Percentiles rank a stretch among this genome's conserved stretches.
These are phyloP conservation scores for Orycteropus afer DNA, from an alignment of 2,113 vertebrate species.

Conservation along the genomic window DNA sequence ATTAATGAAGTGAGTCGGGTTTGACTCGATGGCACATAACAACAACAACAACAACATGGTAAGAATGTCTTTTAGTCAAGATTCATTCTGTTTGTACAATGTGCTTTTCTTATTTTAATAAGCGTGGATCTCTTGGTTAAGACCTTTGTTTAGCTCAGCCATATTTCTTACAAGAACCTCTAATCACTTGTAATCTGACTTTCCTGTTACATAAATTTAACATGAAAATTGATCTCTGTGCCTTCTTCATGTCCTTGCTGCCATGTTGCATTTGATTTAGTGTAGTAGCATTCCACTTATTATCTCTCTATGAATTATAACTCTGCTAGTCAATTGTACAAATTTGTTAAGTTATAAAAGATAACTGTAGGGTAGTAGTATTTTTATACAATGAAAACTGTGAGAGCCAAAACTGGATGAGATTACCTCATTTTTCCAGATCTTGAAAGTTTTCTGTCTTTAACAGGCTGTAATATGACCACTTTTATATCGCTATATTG, in stretches of 20 bases:
- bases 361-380: background rate
- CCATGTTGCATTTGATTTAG: constrained; percentile 14
- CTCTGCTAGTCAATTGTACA: background rate
- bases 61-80: constrained; percentile 34
- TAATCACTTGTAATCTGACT: constrained; percentile 18
- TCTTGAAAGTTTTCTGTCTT: background rate
- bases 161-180: background rate
- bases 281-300: background rate
- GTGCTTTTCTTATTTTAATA: constrained; percentile 15
- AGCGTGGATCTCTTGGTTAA: background rate
- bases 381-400: background rate
- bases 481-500: background rate
- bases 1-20: too few species aligned
- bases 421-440: background rate
- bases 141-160: background rate
- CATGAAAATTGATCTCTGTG: constrained; percentile 3
- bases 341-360: constrained; percentile 31
- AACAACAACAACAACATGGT: too few species aligned
- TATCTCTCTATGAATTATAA: constrained; percentile 3
- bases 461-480: background rate
- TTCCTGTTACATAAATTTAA: background rate
- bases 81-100: background rate
- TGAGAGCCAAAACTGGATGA: background rate
- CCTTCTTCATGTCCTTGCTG: background rate
- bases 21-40: too few species aligned